Conservation (phyloP, 1,140 invertebrate species). For the Aporrectodea caliginosa region DNA sequence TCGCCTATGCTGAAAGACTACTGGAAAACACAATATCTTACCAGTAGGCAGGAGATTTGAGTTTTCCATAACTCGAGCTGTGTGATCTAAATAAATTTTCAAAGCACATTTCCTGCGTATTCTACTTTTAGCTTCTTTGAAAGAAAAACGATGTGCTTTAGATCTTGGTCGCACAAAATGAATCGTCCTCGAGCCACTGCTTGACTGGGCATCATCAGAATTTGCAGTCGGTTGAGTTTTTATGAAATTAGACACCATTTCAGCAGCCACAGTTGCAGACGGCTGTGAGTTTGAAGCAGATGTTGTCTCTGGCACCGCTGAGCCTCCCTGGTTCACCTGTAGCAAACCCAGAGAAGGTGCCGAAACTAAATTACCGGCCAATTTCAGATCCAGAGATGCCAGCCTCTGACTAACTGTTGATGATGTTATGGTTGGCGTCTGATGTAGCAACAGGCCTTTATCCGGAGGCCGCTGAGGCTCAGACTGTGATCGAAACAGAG, state of each 20-base stretch:
- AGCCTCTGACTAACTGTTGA: not conserved
- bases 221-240: not conserved
- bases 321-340: too few relatives aligned
- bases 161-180: not conserved
- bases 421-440: not conserved
- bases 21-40: slow-evolving; percentile 38
- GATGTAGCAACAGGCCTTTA: not conserved
- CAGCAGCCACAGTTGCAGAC: not conserved
- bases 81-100: slow-evolving; percentile 42
- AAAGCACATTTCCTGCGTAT: slow-evolving; percentile 31
- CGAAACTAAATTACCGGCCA: not conserved
- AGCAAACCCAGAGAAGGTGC: not conserved
- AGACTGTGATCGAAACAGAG: not conserved
- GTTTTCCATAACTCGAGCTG: slow-evolving; percentile 44
- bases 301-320: not conserved
- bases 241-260: not conserved
- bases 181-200: not conserved
- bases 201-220: not conserved
- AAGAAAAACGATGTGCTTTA: not conserved
- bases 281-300: not conserved
- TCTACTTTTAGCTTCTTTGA: slow-evolving; percentile 8
- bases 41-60: slow-evolving; percentile 54
- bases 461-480: not conserved
- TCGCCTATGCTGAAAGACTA: not conserved
- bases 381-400: not conserved